Conservation (phyloP, 37 sponge, comb jelly and placozoan species). For the Agelas oroides region DNA sequence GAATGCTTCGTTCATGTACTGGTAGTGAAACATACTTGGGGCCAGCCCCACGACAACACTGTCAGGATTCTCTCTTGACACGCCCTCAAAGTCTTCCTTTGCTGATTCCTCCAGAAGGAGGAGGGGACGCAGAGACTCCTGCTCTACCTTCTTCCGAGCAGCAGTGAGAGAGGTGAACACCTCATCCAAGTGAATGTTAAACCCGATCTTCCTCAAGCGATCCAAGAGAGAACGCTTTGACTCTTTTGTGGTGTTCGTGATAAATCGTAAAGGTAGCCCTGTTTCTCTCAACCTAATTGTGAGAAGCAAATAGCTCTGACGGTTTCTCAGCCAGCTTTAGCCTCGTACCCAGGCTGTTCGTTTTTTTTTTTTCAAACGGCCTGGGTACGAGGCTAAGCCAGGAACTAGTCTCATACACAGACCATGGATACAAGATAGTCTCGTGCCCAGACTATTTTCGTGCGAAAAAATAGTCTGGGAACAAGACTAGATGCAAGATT, state of each 20-base stretch:
- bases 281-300: slow-evolving; percentile 11
- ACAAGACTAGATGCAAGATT: too few relatives aligned
- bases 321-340: too few relatives aligned
- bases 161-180: slow-evolving; percentile 72
- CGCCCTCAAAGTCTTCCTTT: slow-evolving; percentile 69
- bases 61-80: slow-evolving; percentile 28
- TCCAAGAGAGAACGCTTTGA: slow-evolving; percentile 38
- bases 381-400: too few relatives aligned
- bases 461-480: too few relatives aligned
- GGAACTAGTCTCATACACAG: too few relatives aligned
- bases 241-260: slow-evolving; percentile 82
- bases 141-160: slow-evolving; percentile 31
- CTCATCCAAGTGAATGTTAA: slow-evolving; percentile 53
- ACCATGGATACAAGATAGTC: too few relatives aligned
- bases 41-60: slow-evolving; percentile 79
- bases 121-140: slow-evolving; percentile 46
- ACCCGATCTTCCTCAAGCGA: slow-evolving; percentile 45
- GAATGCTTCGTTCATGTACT: slow-evolving; percentile 69
- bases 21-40: slow-evolving; percentile 51
- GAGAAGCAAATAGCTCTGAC: too few relatives aligned
- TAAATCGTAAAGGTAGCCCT: slow-evolving; percentile 45
- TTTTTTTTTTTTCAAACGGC: too few relatives aligned
- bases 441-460: too few relatives aligned
- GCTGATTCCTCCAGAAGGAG: slow-evolving; percentile 48
- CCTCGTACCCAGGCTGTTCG: too few relatives aligned